A percentile compares a stretch with the other conserved stretches of the same genome.
These are phyloP conservation scores for Sebastes vulpes DNA, from an alignment of 2,797 vertebrate genomes.

Conservation along the genomic window DNA sequence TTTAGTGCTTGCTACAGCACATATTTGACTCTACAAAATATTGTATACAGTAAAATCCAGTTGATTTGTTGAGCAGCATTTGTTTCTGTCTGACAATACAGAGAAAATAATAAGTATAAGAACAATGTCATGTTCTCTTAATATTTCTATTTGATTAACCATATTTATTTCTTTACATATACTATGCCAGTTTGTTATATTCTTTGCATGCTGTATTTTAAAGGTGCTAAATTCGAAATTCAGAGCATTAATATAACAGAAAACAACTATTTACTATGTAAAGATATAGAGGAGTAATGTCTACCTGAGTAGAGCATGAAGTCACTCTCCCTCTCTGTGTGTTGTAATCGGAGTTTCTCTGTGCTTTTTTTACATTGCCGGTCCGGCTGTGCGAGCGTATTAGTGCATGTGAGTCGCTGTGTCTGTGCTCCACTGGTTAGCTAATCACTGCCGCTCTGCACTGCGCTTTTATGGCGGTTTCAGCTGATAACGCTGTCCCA, in stretches of 20 bases:
- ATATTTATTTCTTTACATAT: neutral
- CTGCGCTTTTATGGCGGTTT: neutral
- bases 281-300: neutral
- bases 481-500: too few relatives aligned
- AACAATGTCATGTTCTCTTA: neutral
- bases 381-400: neutral
- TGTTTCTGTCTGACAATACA: neutral
- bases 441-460: neutral
- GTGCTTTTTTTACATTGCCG: too few relatives aligned
- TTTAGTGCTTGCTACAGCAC: conserved; percentile 36
- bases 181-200: neutral
- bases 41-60: conserved; percentile 3
- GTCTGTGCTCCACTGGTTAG: neutral
- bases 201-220: neutral
- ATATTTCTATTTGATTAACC: neutral
- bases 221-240: neutral
- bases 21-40: conserved; percentile 23
- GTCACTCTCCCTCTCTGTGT: neutral
- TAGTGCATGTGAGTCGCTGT: neutral
- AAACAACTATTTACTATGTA: neutral
- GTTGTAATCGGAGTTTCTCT: neutral
- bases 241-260: neutral
- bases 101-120: neutral
- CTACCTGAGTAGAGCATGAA: neutral
- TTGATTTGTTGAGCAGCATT: conserved; percentile 9